Conservation (phyloP, 2,888 invertebrate species). For the Orthosia gracilis region DNA sequence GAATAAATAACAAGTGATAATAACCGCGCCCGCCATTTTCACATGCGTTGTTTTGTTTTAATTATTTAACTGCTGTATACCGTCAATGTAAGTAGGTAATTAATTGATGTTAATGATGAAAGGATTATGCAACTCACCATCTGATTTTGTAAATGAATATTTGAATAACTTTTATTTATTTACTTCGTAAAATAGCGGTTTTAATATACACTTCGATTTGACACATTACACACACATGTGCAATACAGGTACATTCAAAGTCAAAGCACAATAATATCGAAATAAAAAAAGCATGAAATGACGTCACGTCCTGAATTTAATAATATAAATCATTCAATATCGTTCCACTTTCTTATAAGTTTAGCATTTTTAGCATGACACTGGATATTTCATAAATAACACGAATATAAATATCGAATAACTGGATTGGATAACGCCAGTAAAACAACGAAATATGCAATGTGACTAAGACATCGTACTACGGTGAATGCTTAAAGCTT, state of each 20-base stretch:
- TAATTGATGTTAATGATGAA: conserved; percentile 16
- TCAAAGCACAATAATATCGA: neutral
- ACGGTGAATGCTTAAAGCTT: conserved; percentile 54
- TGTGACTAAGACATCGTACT: conserved; percentile 68
- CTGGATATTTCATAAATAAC: conserved; percentile 13
- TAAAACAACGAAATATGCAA: conserved; percentile 40
- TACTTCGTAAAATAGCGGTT: neutral
- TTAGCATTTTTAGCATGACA: conserved; percentile 54
- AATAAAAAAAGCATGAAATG: conserved; percentile 55
- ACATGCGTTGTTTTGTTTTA: conserved; percentile 45
- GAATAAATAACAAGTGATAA: conserved; percentile 42
- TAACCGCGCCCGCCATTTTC: conserved; percentile 61
- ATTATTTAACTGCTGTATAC: conserved; percentile 14
- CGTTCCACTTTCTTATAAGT: conserved; percentile 56
- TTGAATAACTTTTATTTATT: conserved; percentile 15
- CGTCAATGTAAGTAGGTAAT: conserved; percentile 1
- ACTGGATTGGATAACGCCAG: conserved; percentile 22
- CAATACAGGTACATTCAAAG: neutral
- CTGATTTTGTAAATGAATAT: conserved; percentile 7
- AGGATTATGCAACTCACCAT: conserved; percentile 51
- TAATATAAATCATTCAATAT: conserved; percentile 39
- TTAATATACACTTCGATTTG: too few relatives aligned
- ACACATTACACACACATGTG: neutral
- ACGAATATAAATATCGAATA: conserved; percentile 14
- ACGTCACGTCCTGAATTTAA: conserved; percentile 72